Conservation (phyloP, 2,797 vertebrate genomes). For the Sebastes melanostomus region DNA sequence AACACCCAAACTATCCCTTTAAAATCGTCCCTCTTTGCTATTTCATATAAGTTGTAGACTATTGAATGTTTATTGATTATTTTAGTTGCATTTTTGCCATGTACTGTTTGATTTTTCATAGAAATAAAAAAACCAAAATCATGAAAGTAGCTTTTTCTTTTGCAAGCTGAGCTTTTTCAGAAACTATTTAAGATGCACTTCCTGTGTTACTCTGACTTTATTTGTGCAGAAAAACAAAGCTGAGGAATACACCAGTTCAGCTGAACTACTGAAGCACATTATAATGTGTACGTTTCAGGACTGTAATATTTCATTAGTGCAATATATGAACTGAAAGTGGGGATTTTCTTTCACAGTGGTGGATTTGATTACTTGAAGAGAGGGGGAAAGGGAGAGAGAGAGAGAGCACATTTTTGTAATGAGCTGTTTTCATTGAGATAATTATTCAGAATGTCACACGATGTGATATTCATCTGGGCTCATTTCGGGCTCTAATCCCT, state of each 20-base stretch:
- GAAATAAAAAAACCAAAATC: no score
- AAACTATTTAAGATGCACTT: neutral
- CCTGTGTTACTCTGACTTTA: neutral
- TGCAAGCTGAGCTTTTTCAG: constrained; percentile 8
- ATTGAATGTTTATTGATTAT: neutral
- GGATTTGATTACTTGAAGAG: constrained; percentile 53
- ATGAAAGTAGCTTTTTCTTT: neutral
- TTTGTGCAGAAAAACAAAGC: neutral
- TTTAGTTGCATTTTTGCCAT: neutral
- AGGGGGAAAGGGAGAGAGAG: neutral
- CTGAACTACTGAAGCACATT: constrained; percentile 9
- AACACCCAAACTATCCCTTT: no score
- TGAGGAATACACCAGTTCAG: constrained; percentile 4
- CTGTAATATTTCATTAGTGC: constrained; percentile 55
- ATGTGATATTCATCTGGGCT: constrained; percentile 73
- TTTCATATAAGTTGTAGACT: neutral
- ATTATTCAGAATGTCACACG: constrained; percentile 77
- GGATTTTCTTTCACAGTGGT: constrained; percentile 50
- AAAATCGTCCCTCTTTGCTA: no score
- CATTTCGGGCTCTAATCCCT: constrained; percentile 71
- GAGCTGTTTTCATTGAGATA: constrained; percentile 77
- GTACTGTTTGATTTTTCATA: neutral
- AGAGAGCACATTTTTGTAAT: constrained; percentile 64
- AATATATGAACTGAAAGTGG: constrained; percentile 25
- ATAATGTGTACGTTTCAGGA: constrained; percentile 31